Evolutionary conservation across 2,888 invertebrate genomes (phyloP), one percentile per base, ranked within the genome.

Genomic region (Oasisia sp.): DNA sequence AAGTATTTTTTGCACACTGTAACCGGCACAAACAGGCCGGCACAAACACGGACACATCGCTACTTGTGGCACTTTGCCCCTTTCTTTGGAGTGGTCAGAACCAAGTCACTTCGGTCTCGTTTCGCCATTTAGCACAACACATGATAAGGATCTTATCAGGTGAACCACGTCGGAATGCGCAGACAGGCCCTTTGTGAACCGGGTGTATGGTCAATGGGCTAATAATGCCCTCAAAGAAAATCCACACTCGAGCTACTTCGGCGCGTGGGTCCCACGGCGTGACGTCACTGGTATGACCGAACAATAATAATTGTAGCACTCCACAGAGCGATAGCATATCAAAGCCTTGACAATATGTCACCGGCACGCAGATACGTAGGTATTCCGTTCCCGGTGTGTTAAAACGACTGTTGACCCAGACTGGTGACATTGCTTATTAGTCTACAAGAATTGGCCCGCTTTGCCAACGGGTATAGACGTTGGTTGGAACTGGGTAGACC

Each of bases 221-320:
- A 50, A 50, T 50, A 50, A n/a, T 74, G 74, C 19, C 74, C 74
- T 74, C 74, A 74, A 27, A 27, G 74, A 74, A 19, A 74, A 3
- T 19, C 74, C 74, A 74, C 27, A 74, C 74, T 74, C 74, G n/a
- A 74, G 1, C 74, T 74, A 74, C 19, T 27, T 74, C 74, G 74
- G 74, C 27, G 74, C 74, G 74, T 19, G 74, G 74, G 74, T 74
- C n/a, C 27, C 74, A 14, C 50, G 14, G 9, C 50, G 74, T 74
- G 74, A 74, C 74, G 74, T 74, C 74, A 74, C 74, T 74, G 74
- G 19, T 74, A 74, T 74, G 74, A 74, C 74, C 74, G 74, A 74
- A 74, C 74, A 74, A 74, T 74, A 74, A n/a, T 74, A 74, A 74
- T 74, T 74, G 27, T 74, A 74, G 74, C 74, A 74, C 74, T 74